These are phyloP conservation scores for Saturnia japonica DNA, from an alignment of 2,888 invertebrate species.

Conservation along the genomic window DNA sequence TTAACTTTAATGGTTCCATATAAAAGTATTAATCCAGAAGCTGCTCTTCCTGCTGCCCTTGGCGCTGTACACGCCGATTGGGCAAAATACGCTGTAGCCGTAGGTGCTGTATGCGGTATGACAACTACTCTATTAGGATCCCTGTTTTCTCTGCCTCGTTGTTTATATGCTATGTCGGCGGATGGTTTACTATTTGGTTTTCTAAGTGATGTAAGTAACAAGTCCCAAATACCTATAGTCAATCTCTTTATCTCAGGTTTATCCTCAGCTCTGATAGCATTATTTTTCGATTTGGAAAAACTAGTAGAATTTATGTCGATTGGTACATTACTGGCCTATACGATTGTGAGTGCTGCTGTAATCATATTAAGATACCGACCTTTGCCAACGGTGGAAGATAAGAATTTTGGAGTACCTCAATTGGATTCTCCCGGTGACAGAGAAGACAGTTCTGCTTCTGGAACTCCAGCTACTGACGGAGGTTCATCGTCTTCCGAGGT, in stretches of 20 bases:
- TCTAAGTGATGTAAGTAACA: slow-evolving; percentile 88
- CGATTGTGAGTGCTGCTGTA: slow-evolving; percentile 94
- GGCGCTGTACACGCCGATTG: slow-evolving; percentile 88
- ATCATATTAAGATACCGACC: slow-evolving; percentile 92
- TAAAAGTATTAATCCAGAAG: slow-evolving; percentile 86
- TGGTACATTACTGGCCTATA: slow-evolving; percentile 93
- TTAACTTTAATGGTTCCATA: slow-evolving; percentile 92
- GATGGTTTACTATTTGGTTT: slow-evolving; percentile 93
- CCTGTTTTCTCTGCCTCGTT: slow-evolving; percentile 91
- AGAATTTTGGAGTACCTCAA: slow-evolving; percentile 71
- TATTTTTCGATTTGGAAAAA: slow-evolving; percentile 93
- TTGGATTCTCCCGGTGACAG: slow-evolving; percentile 80
- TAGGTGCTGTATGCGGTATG: slow-evolving; percentile 96
- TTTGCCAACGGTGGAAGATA: slow-evolving; percentile 73
- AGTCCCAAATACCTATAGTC: slow-evolving; percentile 90
- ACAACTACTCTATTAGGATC: slow-evolving; percentile 93
- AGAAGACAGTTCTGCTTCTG: slow-evolving; percentile 84
- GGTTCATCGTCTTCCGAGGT: slow-evolving; percentile 83
- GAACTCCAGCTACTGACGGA: slow-evolving; percentile 82
- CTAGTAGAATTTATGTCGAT: slow-evolving; percentile 98
- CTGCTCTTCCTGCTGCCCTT: slow-evolving; percentile 91
- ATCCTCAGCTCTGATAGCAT: slow-evolving; percentile 88
- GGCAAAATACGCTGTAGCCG: slow-evolving; percentile 91
- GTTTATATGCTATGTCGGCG: slow-evolving; percentile 94
- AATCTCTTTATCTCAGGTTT: slow-evolving; percentile 90